Evolutionary conservation across 2,888 invertebrate species (phyloP).

Genomic region (Nineta flava): DNA sequence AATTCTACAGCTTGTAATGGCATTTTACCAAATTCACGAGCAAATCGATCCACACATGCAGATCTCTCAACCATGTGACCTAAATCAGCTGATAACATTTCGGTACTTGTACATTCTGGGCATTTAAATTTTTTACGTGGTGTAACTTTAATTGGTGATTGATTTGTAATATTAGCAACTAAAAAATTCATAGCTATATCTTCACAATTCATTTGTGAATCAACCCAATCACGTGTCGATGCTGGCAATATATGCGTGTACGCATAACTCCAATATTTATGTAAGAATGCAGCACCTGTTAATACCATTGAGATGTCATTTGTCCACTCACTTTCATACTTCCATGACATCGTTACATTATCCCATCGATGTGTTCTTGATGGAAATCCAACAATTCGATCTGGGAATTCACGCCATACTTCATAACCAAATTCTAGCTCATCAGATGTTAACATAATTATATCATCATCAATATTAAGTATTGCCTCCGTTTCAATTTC

Average conservation of each 20-base stretch:
- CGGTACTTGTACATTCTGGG: slow-evolving; percentile 83
- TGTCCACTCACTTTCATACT: slow-evolving; percentile 95
- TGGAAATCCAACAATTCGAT: slow-evolving; percentile 90
- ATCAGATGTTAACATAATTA: slow-evolving; percentile 87
- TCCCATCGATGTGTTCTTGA: slow-evolving; percentile 87
- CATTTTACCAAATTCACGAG: slow-evolving; percentile 70
- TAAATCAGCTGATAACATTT: slow-evolving; percentile 84
- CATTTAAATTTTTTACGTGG: slow-evolving; percentile 95
- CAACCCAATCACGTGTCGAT: slow-evolving; percentile 77
- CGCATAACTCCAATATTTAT: slow-evolving; percentile 91
- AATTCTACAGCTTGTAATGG: slow-evolving; percentile 81
- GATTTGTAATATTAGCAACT: slow-evolving; percentile 81
- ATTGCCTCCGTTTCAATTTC: slow-evolving; percentile 96
- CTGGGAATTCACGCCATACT: slow-evolving; percentile 95
- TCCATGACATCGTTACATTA: slow-evolving; percentile 70
- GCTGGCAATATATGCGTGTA: slow-evolving; percentile 81
- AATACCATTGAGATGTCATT: slow-evolving; percentile 92
- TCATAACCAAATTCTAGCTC: slow-evolving; percentile 91
- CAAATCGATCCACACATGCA: slow-evolving; percentile 65
- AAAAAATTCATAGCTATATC: slow-evolving; percentile 98
- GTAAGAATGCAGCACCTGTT: slow-evolving; percentile 93
- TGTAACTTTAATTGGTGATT: slow-evolving; percentile 86
- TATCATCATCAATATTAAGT: slow-evolving; percentile 89
- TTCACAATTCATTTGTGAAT: slow-evolving; percentile 93
- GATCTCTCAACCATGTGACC: slow-evolving; percentile 88